A percentile compares a stretch with the other conserved stretches of the same genome.
Conservation (phyloP, 2,888 invertebrate genomes). For the Drosophila putrida region DNA sequence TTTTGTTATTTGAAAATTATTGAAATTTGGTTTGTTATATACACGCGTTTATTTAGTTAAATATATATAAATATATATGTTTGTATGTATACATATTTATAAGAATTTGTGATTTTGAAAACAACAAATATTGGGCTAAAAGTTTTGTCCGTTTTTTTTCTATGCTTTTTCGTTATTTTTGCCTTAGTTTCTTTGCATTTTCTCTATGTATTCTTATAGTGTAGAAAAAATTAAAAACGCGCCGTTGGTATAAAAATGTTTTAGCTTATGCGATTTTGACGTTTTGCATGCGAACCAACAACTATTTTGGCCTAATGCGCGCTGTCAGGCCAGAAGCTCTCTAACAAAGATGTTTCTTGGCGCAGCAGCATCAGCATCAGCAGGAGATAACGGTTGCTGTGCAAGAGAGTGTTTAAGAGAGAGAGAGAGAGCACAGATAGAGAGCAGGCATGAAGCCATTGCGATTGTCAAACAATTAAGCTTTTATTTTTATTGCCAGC, state of each 20-base stretch:
- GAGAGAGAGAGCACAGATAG: constrained; percentile 19
- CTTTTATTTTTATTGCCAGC: constrained; percentile 67
- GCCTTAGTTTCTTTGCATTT: constrained; percentile 44
- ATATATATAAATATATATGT: constrained; percentile 37
- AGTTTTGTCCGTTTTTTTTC: constrained; percentile 45
- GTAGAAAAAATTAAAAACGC: constrained; percentile 83
- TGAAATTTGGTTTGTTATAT: constrained; percentile 68
- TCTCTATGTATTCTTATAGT: constrained; percentile 57
- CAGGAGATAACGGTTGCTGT: constrained; percentile 51
- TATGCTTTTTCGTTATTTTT: constrained; percentile 32
- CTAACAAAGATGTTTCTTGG: constrained; percentile 58
- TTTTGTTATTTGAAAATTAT: constrained; percentile 70
- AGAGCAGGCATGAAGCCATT: constrained; percentile 13
- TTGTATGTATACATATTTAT: constrained; percentile 37
- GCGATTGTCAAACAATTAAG: constrained; percentile 50
- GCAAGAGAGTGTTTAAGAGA: constrained; percentile 34
- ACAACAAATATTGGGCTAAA: constrained; percentile 48
- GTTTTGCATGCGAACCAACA: constrained; percentile 85
- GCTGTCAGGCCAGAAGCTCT: constrained; percentile 74
- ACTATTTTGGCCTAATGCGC: constrained; percentile 80
- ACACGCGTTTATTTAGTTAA: constrained; percentile 67
- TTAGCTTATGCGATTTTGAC: constrained; percentile 83
- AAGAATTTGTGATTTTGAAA: constrained; percentile 31
- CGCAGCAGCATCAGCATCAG: constrained; percentile 34
- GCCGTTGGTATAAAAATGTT: constrained; percentile 83